Conservation (phyloP, 2,113 vertebrate species). For the Caranx melampygus region DNA sequence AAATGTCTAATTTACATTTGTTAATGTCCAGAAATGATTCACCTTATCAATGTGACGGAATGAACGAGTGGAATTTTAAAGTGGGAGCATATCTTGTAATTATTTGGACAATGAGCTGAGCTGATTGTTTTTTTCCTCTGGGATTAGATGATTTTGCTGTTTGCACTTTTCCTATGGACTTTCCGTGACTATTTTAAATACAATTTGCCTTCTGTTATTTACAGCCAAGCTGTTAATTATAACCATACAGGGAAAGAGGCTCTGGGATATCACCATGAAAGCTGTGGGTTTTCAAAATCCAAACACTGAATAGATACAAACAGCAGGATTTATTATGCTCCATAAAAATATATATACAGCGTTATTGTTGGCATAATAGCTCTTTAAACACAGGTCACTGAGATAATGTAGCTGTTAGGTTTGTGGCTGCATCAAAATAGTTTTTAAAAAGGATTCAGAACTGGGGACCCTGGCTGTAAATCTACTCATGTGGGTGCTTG, state of each 20-base stretch:
- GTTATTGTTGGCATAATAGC: slow-evolving; percentile 51
- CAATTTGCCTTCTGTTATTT: slow-evolving; percentile 43
- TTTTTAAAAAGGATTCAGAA: slow-evolving; percentile 48
- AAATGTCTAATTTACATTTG: background rate
- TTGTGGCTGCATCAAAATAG: slow-evolving; percentile 59
- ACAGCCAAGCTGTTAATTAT: slow-evolving; percentile 55
- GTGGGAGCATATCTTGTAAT: background rate
- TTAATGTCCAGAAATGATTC: background rate
- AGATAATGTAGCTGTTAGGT: slow-evolving; percentile 51
- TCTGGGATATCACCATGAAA: slow-evolving; percentile 39
- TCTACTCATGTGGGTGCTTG: slow-evolving; percentile 44
- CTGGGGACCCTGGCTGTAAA: slow-evolving; percentile 9
- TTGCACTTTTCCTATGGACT: slow-evolving; percentile 40
- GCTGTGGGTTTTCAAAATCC: slow-evolving; percentile 37
- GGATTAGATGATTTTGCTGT: slow-evolving; percentile 12
- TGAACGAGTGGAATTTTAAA: background rate
- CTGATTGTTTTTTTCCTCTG: slow-evolving; percentile 8
- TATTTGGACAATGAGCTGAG: slow-evolving; percentile 17
- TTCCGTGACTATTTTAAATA: slow-evolving; percentile 44
- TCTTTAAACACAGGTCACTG: slow-evolving; percentile 54
- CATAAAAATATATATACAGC: slow-evolving; percentile 40
- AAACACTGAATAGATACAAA: slow-evolving; percentile 51
- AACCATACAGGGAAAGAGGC: slow-evolving; percentile 33
- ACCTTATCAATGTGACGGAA: background rate
- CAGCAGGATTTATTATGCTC: slow-evolving; percentile 48